Conservation (phyloP, 1,140 invertebrate species). For the Metopolophium dirhodum region DNA sequence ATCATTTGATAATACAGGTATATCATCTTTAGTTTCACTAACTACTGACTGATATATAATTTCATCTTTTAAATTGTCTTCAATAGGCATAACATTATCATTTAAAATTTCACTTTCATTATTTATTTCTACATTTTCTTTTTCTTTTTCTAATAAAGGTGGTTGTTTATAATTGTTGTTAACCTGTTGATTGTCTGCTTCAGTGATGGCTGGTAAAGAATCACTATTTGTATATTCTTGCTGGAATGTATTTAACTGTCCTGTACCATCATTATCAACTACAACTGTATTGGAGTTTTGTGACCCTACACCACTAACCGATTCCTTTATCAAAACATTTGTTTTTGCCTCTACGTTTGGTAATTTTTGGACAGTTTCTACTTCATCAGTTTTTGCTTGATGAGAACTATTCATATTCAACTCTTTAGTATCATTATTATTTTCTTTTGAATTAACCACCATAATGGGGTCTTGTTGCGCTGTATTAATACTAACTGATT, state of each 20-base stretch:
- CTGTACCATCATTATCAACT: not conserved
- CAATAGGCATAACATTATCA: not conserved
- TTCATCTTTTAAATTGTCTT: not conserved
- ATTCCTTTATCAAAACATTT: not conserved
- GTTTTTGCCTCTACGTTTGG: not conserved
- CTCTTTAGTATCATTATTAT: not conserved
- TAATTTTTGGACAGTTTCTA: not conserved
- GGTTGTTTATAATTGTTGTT: not conserved
- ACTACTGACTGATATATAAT: too few species aligned
- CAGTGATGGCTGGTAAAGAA: not conserved
- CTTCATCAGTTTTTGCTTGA: not conserved
- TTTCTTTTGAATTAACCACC: not conserved
- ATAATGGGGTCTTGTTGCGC: not conserved
- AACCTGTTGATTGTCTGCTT: not conserved
- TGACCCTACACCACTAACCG: not conserved
- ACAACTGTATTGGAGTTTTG: not conserved
- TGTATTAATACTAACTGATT: not conserved
- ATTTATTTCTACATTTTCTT: not conserved
- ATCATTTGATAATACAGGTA: not conserved
- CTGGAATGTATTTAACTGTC: not conserved
- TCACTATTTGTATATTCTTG: not conserved
- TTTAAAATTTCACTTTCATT: not conserved
- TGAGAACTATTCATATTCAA: not conserved
- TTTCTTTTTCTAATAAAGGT: not conserved
- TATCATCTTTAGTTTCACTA: not conserved